Percentiles rank a stretch among this genome's conserved stretches.
Evolutionary conservation across 1,140 invertebrate species (phyloP).

Genomic region (Drosophila trapezifrons): DNA sequence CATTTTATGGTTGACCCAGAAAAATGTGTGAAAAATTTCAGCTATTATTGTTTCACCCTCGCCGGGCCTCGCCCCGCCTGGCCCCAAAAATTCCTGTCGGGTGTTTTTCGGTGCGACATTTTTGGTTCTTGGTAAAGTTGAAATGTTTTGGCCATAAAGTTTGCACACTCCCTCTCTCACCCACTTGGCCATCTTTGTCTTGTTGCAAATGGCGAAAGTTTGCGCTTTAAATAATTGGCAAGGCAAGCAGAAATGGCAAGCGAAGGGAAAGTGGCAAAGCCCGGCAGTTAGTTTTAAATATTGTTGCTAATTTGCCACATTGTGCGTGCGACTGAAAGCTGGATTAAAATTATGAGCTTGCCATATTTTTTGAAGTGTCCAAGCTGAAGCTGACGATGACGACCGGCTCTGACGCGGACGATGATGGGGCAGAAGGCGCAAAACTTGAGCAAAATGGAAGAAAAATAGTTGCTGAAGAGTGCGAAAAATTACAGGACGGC

Average conservation of each 20-base stretch:
- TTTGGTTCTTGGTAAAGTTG: slow-evolving; percentile 38
- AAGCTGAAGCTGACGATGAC: slow-evolving; percentile 53
- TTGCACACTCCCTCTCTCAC: slow-evolving; percentile 24
- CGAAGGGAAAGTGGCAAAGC: slow-evolving; percentile 23
- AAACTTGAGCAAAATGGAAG: slow-evolving; percentile 39
- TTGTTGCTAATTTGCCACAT: slow-evolving; percentile 81
- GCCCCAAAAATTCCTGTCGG: slow-evolving; percentile 9
- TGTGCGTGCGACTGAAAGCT: slow-evolving; percentile 68
- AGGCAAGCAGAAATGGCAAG: slow-evolving; percentile 25
- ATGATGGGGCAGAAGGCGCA: slow-evolving; percentile 28
- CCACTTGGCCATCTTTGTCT: slow-evolving; percentile 41
- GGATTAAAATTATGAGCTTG: slow-evolving; percentile 80
- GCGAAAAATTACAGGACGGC: slow-evolving; percentile 42
- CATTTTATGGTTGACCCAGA: slow-evolving; percentile 61
- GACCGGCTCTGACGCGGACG: slow-evolving; percentile 27
- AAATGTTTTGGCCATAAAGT: slow-evolving; percentile 76
- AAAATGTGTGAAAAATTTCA: slow-evolving; percentile 55
- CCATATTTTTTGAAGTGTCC: slow-evolving; percentile 78
- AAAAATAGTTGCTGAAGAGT: slow-evolving; percentile 51
- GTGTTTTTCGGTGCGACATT: slow-evolving; percentile 46
- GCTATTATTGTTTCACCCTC: slow-evolving; percentile 47
- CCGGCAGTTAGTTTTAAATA: slow-evolving; percentile 78
- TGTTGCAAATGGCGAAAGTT: slow-evolving; percentile 72
- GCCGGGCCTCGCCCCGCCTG: too few species aligned
- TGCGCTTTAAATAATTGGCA: slow-evolving; percentile 77